Conservation (phyloP, 2,797 vertebrate species). For the Bufotes viridis region DNA sequence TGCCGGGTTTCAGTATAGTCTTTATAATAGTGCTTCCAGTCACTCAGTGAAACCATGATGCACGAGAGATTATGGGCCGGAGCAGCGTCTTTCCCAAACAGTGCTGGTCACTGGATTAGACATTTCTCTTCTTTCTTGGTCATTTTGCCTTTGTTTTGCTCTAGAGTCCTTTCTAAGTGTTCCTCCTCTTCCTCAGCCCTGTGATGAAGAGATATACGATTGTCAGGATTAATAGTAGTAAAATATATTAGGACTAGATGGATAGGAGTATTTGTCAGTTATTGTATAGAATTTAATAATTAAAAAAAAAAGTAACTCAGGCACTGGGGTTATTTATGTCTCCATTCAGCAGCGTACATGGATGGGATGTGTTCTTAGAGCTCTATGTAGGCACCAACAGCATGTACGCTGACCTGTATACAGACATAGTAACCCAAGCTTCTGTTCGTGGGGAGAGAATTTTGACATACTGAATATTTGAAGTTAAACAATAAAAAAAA, state of each 20-base stretch:
- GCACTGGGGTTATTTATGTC: too few relatives aligned
- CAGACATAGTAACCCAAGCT: too few relatives aligned
- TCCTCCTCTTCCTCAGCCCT: slow-evolving; percentile 99
- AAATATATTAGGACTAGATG: background rate
- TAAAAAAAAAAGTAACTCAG: background rate
- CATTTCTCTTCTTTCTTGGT: slow-evolving; percentile 99
- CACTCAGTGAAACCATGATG: slow-evolving; percentile 51
- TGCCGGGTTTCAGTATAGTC: slow-evolving; percentile 15
- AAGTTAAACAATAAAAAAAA: too few relatives aligned
- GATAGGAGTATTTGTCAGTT: background rate
- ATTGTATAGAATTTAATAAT: too few relatives aligned
- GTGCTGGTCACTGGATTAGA: slow-evolving; percentile 84
- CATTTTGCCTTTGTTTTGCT: slow-evolving; percentile 99
- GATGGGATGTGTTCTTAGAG: too few relatives aligned
- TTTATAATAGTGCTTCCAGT: slow-evolving; percentile 61
- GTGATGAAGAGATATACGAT: slow-evolving; percentile 40
- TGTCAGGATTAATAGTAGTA: background rate
- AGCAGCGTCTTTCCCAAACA: slow-evolving; percentile 57
- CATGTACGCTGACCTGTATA: too few relatives aligned
- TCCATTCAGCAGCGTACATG: too few relatives aligned
- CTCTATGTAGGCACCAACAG: too few relatives aligned
- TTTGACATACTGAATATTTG: too few relatives aligned
- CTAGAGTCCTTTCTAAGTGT: slow-evolving; percentile 97
- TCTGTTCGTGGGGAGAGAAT: too few relatives aligned
- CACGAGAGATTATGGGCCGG: slow-evolving; percentile 60